These are phyloP conservation scores for Calycopis cecrops DNA, from an alignment of 1,140 invertebrate species.

Conservation along the genomic window DNA sequence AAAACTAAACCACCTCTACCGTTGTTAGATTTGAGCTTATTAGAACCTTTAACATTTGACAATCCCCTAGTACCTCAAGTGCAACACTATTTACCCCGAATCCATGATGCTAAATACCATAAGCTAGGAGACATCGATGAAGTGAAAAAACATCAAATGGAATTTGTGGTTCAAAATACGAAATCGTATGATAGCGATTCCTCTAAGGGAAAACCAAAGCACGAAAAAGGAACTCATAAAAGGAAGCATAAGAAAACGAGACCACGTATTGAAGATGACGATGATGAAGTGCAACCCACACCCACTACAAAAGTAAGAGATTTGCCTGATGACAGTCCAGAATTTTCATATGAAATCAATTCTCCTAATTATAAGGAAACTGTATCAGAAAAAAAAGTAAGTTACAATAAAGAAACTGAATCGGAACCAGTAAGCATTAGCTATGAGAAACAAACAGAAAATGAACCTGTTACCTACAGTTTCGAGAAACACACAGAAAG, in stretches of 20 bases:
- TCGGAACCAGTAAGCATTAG: conserved; percentile 46
- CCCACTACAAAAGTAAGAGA: conserved; percentile 33
- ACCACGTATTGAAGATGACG: conserved; percentile 26
- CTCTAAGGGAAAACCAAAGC: conserved; percentile 31
- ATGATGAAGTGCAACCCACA: conserved; percentile 28
- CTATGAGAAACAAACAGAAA: conserved; percentile 46
- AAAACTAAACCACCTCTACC: conserved; percentile 53
- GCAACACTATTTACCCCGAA: conserved; percentile 61
- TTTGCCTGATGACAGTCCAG: conserved; percentile 39
- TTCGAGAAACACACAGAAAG: conserved; percentile 36
- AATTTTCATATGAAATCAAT: conserved; percentile 52
- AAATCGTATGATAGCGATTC: conserved; percentile 43
- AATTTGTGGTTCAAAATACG: conserved; percentile 41
- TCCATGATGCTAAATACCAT: conserved; percentile 49
- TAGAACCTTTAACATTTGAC: conserved; percentile 59
- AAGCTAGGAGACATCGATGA: conserved; percentile 41
- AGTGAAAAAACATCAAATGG: conserved; percentile 43
- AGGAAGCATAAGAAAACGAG: conserved; percentile 42
- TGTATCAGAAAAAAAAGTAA: conserved; percentile 47
- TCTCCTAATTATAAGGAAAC: conserved; percentile 58
- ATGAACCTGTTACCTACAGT: conserved; percentile 41
- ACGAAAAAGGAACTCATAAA: conserved; percentile 33
- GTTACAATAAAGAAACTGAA: conserved; percentile 55
- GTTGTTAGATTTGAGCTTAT: conserved; percentile 51
- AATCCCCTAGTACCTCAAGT: conserved; percentile 67